phyloP scores from a whole-genome alignment of 2,113 vertebrate species.

The Lophura nycthemera region DNA sequence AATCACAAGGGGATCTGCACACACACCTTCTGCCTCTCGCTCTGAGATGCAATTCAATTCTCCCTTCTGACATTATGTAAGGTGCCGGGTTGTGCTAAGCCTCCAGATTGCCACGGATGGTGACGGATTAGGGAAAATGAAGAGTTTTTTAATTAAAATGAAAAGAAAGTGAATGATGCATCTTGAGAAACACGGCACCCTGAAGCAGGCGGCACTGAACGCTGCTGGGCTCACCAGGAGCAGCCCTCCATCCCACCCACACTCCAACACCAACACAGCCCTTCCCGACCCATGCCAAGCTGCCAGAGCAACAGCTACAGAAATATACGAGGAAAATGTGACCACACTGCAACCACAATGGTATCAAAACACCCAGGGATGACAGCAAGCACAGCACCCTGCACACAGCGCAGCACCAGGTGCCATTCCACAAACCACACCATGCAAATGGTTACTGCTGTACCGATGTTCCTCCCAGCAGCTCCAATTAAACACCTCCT shows the following conservation, averaged over 20 bases:
- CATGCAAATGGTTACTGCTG: neutral
- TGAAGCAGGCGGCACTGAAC: neutral
- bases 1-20: neutral
- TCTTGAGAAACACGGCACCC: neutral
- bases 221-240: neutral
- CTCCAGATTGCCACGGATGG: neutral
- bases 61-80: constrained; percentile 16
- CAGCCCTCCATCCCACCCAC: constrained; percentile 12
- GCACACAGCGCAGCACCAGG: neutral
- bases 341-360: fast-evolving
- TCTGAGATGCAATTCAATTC: neutral
- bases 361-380: neutral
- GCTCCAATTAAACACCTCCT: neutral
- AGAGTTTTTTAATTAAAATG: neutral
- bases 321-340: neutral
- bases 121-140: neutral
- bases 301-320: neutral
- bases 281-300: neutral
- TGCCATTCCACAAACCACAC: neutral
- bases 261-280: neutral
- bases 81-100: neutral
- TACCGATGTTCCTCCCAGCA: neutral
- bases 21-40: neutral
- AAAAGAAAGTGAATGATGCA: neutral
- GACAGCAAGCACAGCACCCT: neutral